These are phyloP conservation scores for Plagiodera versicolora DNA, from an alignment of 2,888 invertebrate genomes.

Conservation along the genomic window DNA sequence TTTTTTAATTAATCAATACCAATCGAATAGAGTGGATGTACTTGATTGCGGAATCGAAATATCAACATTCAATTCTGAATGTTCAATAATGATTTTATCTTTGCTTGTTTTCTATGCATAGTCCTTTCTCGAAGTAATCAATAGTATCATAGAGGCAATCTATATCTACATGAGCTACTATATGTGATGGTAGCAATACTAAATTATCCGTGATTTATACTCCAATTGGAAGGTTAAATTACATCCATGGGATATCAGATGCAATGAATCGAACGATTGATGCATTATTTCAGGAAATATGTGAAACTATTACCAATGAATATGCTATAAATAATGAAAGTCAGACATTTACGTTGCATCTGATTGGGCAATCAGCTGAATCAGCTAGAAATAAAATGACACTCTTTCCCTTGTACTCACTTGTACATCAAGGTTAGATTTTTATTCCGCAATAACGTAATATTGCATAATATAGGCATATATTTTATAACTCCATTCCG, in stretches of 20 bases:
- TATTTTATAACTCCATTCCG: not conserved
- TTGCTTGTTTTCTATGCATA: not conserved
- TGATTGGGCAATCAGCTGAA: not conserved
- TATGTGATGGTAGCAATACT: not conserved
- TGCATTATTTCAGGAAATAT: constrained; percentile 12
- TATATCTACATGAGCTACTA: not conserved
- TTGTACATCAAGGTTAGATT: not conserved
- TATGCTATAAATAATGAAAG: constrained; percentile 8
- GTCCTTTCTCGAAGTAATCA: not conserved
- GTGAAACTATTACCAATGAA: constrained; percentile 6
- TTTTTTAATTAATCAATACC: too few species aligned
- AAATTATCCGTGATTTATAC: constrained; percentile 10
- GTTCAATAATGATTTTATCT: not conserved
- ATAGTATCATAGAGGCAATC: not conserved
- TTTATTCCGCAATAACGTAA: not conserved
- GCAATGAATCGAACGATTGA: constrained; percentile 5
- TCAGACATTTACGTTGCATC: constrained; percentile 3
- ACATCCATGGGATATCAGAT: not conserved
- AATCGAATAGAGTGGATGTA: too few species aligned
- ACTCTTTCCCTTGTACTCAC: not conserved
- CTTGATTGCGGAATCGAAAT: too few species aligned
- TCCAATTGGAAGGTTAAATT: constrained; percentile 1
- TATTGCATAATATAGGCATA: not conserved
- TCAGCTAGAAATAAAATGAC: not conserved
- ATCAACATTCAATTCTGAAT: too few species aligned